phyloP scores from a whole-genome alignment of 2,888 invertebrate species.

The Abrostola tripartita region DNA sequence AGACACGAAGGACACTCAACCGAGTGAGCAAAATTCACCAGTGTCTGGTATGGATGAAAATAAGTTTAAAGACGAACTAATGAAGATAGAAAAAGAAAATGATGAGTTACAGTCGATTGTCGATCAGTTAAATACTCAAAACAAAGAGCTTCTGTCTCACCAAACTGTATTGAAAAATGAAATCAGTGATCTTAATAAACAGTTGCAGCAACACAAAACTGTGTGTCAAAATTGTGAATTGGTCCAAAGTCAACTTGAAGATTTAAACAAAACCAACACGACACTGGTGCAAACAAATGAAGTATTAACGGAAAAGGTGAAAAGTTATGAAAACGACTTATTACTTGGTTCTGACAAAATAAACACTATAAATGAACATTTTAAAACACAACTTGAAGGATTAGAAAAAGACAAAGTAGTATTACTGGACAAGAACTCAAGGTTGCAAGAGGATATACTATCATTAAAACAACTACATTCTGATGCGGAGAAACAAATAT shows the following conservation, averaged over 20 bases:
- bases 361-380: conserved; percentile 62
- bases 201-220: conserved; percentile 60
- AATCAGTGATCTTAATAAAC: conserved; percentile 71
- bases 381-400: conserved; percentile 60
- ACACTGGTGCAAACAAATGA: conserved; percentile 60
- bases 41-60: conserved; percentile 46
- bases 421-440: conserved; percentile 54
- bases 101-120: conserved; percentile 77
- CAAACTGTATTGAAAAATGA: conserved; percentile 69
- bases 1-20: conserved; percentile 66
- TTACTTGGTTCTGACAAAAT: conserved; percentile 60
- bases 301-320: conserved; percentile 57
- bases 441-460: conserved; percentile 62
- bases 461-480: conserved; percentile 58
- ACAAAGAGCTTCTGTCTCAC: conserved; percentile 68
- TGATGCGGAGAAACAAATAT: conserved; percentile 61
- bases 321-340: conserved; percentile 63
- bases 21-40: conserved; percentile 48
- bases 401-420: conserved; percentile 42
- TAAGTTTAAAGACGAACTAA: conserved; percentile 69
- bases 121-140: conserved; percentile 74
- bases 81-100: conserved; percentile 83
- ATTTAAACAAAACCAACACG: conserved; percentile 61
- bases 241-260: conserved; percentile 66
- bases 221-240: conserved; percentile 63